Evolutionary conservation across 2,888 invertebrate species (phyloP).

Genomic region (Choristoneura rosaceana): DNA sequence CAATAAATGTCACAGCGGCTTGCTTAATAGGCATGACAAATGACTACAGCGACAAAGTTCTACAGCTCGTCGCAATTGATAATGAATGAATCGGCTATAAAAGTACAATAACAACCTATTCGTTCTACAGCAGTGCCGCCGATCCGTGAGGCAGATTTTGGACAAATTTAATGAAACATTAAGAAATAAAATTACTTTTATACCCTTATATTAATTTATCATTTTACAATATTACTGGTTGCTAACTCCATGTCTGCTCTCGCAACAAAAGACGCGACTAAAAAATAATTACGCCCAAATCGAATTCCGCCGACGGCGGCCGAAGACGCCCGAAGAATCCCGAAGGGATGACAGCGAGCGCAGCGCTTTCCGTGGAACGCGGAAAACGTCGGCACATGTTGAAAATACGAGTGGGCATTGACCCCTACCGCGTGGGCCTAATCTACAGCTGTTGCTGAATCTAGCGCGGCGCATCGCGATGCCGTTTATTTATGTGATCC

Average conservation of each 20-base stretch:
- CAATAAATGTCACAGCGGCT: too few species aligned
- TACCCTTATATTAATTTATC: too few species aligned
- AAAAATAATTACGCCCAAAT: slow-evolving; percentile 46
- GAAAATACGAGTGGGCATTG: slow-evolving; percentile 84
- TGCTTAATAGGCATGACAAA: too few species aligned
- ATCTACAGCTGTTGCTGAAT: slow-evolving; percentile 80
- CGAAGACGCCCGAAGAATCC: slow-evolving; percentile 71
- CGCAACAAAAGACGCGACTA: slow-evolving; percentile 43
- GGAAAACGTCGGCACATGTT: slow-evolving; percentile 84
- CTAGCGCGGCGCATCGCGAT: slow-evolving; percentile 71
- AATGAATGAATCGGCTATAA: too few species aligned
- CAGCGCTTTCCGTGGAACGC: slow-evolving; percentile 83
- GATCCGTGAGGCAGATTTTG: too few species aligned
- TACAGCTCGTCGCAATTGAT: too few species aligned
- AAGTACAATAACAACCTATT: too few species aligned
- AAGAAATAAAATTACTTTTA: too few species aligned
- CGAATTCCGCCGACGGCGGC: slow-evolving; percentile 54
- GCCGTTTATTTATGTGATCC: slow-evolving; percentile 68
- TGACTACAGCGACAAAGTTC: too few species aligned
- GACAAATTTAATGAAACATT: too few species aligned
- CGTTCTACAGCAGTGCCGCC: too few species aligned
- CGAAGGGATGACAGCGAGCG: slow-evolving; percentile 79
- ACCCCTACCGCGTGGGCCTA: slow-evolving; percentile 77
- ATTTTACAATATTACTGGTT: neutral
- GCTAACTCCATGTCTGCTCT: neutral